Conservation (phyloP, 2,113 vertebrate species). For the Suricata suricatta region DNA sequence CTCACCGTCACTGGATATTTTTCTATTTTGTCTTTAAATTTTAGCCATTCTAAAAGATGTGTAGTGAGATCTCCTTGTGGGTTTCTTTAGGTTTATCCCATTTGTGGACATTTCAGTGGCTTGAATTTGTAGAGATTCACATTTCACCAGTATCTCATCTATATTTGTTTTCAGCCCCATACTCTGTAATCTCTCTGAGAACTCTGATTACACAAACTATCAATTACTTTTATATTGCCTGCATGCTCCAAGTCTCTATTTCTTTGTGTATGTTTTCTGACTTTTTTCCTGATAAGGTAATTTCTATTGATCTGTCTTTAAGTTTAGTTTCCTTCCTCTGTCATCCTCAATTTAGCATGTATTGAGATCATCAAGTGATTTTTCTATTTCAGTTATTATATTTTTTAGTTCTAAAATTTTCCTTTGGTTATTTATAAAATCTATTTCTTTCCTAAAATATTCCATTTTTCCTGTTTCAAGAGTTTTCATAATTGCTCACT, state of each 20-base stretch:
- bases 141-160: not conserved
- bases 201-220: not conserved
- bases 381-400: not conserved
- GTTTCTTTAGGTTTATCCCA: not conserved
- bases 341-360: not conserved
- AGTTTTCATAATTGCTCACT: not conserved
- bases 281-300: not conserved
- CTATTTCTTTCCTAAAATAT: not conserved
- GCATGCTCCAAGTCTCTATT: not conserved
- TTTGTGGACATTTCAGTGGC: not conserved
- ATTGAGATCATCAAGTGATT: not conserved
- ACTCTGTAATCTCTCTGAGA: not conserved
- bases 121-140: not conserved
- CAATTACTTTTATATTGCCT: not conserved
- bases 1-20: not conserved
- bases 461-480: not conserved
- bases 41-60: not conserved
- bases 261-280: not conserved
- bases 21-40: not conserved
- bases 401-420: not conserved
- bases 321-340: not conserved
- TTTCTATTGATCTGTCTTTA: not conserved
- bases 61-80: not conserved
- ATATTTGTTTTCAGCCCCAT: no score
- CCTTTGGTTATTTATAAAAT: not conserved